Conservation (phyloP, 1,140 invertebrate genomes). For the Pseudomyrmex flavicornis region DNA sequence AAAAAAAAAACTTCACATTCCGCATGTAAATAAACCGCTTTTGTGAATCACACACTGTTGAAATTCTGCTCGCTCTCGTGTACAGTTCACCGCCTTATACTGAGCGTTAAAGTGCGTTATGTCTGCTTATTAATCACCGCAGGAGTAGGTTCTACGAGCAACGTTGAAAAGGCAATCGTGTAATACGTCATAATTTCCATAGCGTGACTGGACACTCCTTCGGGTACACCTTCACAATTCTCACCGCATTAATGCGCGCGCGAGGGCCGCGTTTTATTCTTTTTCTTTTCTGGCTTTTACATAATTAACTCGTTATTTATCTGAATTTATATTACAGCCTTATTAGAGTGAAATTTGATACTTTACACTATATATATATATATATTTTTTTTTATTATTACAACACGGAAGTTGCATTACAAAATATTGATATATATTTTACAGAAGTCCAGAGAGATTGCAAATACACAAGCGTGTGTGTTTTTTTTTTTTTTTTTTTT, state of each 20-base stretch:
- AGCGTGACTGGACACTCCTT: slow-evolving; percentile 77
- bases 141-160: slow-evolving; percentile 65
- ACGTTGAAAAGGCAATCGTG: slow-evolving; percentile 79
- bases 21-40: neutral
- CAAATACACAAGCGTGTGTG: too few species aligned
- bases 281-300: neutral
- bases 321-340: too few species aligned
- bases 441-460: neutral
- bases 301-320: neutral
- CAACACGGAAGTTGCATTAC: neutral
- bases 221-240: slow-evolving; percentile 66
- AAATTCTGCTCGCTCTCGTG: slow-evolving; percentile 40
- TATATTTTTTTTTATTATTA: too few species aligned
- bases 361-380: too few species aligned
- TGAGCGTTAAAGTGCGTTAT: slow-evolving; percentile 74
- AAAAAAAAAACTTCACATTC: neutral
- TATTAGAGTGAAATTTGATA: neutral
- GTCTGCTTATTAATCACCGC: slow-evolving; percentile 78
- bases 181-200: slow-evolving; percentile 82
- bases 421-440: slow-evolving; percentile 8
- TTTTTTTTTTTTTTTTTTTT: too few species aligned
- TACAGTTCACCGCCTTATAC: slow-evolving; percentile 24
- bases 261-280: neutral
- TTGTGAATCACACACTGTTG: slow-evolving; percentile 29
- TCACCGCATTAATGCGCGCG: slow-evolving; percentile 50